phyloP scores from a whole-genome alignment of 92 coral and sea anemone species.

The Paragorgia papillata region DNA sequence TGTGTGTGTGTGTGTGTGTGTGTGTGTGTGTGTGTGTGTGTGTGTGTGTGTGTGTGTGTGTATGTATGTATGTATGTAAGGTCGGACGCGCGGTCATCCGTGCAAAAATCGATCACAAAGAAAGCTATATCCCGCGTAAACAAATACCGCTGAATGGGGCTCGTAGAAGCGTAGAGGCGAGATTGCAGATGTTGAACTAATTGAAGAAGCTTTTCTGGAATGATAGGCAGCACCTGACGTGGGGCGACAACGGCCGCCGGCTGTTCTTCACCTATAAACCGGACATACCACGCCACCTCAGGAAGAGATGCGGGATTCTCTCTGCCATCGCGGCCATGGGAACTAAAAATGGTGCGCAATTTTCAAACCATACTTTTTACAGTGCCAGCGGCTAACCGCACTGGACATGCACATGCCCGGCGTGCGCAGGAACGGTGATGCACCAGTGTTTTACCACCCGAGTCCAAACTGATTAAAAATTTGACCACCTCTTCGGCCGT shows the following conservation, averaged over 20 bases:
- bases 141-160: constrained; percentile 33
- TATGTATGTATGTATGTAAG: too few relatives aligned
- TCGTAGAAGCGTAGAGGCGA: neutral
- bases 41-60: too few relatives aligned
- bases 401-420: constrained; percentile 15
- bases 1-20: too few relatives aligned
- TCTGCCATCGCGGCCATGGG: constrained; percentile 44
- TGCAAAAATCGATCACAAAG: constrained; percentile 51
- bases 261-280: constrained; percentile 53
- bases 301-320: constrained; percentile 44
- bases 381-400: constrained; percentile 38
- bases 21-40: too few relatives aligned
- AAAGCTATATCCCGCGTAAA: constrained; percentile 46
- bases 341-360: constrained; percentile 53
- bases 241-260: constrained; percentile 31
- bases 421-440: neutral
- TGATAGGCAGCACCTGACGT: constrained; percentile 45
- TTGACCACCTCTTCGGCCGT: too few relatives aligned
- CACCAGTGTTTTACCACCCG: constrained; percentile 10
- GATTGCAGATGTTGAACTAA: constrained; percentile 20
- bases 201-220: constrained; percentile 23
- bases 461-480: too few relatives aligned
- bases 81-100: constrained; percentile 50
- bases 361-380: constrained; percentile 11
- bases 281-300: constrained; percentile 33